A percentile compares a stretch with the other conserved stretches of the same genome.
Evolutionary conservation across 1,140 invertebrate species (phyloP).

Genomic region (Saccostrea glomerata): DNA sequence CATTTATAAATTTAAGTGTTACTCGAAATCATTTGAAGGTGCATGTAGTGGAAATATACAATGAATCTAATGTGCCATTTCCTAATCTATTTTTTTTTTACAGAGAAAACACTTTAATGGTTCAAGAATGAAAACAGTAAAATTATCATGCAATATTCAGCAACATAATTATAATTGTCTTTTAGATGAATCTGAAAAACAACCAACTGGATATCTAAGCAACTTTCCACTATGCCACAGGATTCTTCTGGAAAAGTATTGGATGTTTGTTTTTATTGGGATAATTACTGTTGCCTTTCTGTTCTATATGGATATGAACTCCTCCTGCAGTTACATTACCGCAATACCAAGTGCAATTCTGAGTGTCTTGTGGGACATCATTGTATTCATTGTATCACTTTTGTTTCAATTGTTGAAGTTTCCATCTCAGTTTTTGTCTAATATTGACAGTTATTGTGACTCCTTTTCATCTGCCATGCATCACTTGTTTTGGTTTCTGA

Average conservation of each 20-base stretch:
- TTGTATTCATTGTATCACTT: not conserved
- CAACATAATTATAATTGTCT: not conserved
- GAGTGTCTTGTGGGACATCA: not conserved
- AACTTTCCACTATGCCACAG: not conserved
- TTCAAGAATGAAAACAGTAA: too few relatives aligned
- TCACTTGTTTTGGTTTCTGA: not conserved
- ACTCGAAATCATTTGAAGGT: too few relatives aligned
- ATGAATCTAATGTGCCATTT: too few relatives aligned
- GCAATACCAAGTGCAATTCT: slow-evolving; percentile 1
- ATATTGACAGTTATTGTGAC: not conserved
- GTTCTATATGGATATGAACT: not conserved
- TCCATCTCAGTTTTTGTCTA: not conserved
- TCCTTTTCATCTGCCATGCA: not conserved
- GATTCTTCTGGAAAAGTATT: not conserved
- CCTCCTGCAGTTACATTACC: not conserved
- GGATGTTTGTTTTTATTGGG: not conserved
- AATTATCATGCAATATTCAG: not conserved
- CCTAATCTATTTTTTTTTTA: too few relatives aligned
- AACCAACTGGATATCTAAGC: not conserved
- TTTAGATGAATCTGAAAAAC: not conserved
- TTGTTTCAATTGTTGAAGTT: not conserved
- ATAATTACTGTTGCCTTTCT: not conserved
- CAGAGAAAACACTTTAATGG: too few relatives aligned
- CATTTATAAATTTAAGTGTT: too few relatives aligned
- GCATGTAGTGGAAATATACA: too few relatives aligned